Evolutionary conservation across 2,888 invertebrate species (phyloP), one percentile per base, ranked within the genome.

Genomic region (Tribolium freemani): DNA sequence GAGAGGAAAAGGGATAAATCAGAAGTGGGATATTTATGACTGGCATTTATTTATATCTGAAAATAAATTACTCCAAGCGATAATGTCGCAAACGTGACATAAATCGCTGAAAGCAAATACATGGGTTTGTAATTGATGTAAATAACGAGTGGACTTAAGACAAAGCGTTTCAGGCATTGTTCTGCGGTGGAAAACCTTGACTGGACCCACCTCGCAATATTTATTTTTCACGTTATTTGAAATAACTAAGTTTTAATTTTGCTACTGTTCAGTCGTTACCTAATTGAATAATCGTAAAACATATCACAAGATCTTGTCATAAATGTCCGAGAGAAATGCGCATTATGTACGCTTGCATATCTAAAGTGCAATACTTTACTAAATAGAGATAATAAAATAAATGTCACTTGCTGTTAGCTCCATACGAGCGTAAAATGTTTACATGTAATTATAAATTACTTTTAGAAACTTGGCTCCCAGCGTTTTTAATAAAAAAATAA

Each of bases 51-150:
- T 60, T 46, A 58, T 58, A 38, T n/a, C 48, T 2, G 8, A 48
- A 30, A 60, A 2, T 60, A 60, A 60, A 48, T 60, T 48, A 60
- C 26, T 10, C 2, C 21, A 21, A 60, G 20, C 60, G 60, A 60
- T 60, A 60, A 60, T 48, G 48, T 60, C 48, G 26, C 48, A 60
- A 60, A 60, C 60, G 60, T 60, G 60, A 60, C 10, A 60, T 60
- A 60, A 60, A 60, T 60, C 46, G 38, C 58, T 58, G 9, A 45
- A 45, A 56, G 58, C 58, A 45, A 13, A 38, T 58, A 58, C 58
- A 58, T 45, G 58, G 45, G 31, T 44, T 58, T 58, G 58, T 58
- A 58, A 58, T 58, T 44, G 58, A 58, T 58, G 45, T 58, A 45
- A 58, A 58, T 30, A 31, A 9, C 31, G 13, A 11, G 38, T 56